Evolutionary conservation across 1,140 invertebrate genomes (phyloP), one percentile per base, ranked within the genome.

Genomic region (Spodoptera frugiperda): DNA sequence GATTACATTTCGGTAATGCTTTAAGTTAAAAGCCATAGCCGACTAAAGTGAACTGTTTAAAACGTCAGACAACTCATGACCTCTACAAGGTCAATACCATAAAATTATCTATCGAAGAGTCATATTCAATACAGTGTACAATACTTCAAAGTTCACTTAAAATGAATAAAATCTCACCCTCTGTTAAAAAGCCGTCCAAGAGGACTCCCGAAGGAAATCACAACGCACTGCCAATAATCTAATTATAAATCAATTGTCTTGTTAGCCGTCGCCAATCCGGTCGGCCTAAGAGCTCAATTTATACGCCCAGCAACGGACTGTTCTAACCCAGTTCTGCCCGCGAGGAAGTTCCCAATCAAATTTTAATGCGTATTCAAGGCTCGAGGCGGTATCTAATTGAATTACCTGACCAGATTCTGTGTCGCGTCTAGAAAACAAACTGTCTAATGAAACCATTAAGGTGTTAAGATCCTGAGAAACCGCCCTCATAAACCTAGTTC

Each of bases 301-400:
- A 70, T 72, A 71, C 68, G 57, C 17, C 68, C 48, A 70, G 54
- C 67, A 71, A 70, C 74, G 53, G 49, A 10, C 63, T 46, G 44
- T 15, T 73, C 39, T 54, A 80, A 75, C 55, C 71, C 44, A 67
- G 39, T 73, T 80, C 17, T 30, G 19, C 39, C 21, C 30, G 71
- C 76, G 46, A 77, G 79, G 79, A 80, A 75, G 71, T 72, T 71
- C 10, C 65, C 76, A 80, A 80, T 80, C 71, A 80, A 80, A 78
- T 76, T 71, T 77, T 75, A 75, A 76, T 71, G 79, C 51, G 67
- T 79, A 59, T n/a, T 39, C 76, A 80, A 77, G 75, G 76, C 75
- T 39, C 33, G 6, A 39, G 33, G 33, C 33, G 8, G 33, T 67
- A 67, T 59, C 48, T 76, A 80, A 80, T 80, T 80, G 72, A 71